These are phyloP conservation scores for Ammospiza maritima DNA, from an alignment of 2,797 vertebrate genomes.

Conservation along the genomic window DNA sequence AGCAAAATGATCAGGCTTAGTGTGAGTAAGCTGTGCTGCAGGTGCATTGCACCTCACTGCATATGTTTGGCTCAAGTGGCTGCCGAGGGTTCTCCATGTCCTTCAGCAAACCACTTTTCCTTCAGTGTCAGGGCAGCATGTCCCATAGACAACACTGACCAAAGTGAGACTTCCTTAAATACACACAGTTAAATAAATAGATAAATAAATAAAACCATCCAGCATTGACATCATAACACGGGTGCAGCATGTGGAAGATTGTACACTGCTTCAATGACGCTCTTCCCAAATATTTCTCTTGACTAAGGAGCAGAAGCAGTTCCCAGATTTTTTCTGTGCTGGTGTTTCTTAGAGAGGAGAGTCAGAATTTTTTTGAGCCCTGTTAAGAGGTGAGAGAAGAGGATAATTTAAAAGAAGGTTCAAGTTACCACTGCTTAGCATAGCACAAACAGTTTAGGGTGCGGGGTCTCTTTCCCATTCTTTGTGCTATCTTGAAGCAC, in stretches of 20 bases:
- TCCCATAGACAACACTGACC: neutral
- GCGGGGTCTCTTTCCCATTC: neutral
- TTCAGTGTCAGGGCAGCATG: neutral
- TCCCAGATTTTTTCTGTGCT: neutral
- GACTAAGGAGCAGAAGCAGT: neutral
- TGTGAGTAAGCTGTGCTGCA: neutral
- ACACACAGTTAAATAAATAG: neutral
- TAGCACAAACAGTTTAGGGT: neutral
- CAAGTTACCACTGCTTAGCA: neutral
- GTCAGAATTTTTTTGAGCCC: constrained; percentile 50
- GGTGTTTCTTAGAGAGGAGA: neutral
- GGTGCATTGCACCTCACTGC: constrained; percentile 27
- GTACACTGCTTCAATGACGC: neutral
- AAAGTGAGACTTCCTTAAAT: neutral
- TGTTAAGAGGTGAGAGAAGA: constrained; percentile 11
- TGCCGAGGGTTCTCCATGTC: neutral
- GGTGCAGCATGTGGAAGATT: neutral
- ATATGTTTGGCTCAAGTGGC: neutral
- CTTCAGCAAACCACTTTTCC: neutral
- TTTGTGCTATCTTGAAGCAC: neutral
- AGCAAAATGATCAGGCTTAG: neutral
- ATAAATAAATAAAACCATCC: neutral
- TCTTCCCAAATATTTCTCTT: neutral
- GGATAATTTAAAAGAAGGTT: neutral
- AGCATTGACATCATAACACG: neutral